Percentiles rank a stretch among this genome's conserved stretches.
Evolutionary conservation across 2,888 invertebrate genomes (phyloP).

Genomic region (Argyresthia albistria): DNA sequence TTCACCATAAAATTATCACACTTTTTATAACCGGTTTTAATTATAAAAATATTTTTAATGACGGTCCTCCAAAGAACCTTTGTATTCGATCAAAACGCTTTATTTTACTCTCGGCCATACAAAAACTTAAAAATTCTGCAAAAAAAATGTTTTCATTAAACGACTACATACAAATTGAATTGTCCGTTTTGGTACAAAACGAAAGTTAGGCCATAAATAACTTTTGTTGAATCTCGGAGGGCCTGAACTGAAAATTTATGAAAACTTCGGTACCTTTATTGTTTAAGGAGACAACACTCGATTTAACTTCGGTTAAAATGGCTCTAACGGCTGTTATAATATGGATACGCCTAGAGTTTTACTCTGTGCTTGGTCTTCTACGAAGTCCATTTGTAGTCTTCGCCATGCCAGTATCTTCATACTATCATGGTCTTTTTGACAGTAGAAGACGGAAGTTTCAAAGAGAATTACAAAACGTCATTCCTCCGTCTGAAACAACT

Average conservation of each 20-base stretch:
- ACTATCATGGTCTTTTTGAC: no score
- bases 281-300: conserved; percentile 22
- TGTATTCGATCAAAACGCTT: neutral
- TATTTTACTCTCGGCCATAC: conserved; percentile 20
- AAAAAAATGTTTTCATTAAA: conserved; percentile 15
- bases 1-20: no score
- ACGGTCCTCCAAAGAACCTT: neutral
- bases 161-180: conserved; percentile 29
- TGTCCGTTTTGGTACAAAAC: conserved; percentile 13
- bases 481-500: no score
- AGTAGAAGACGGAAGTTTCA: no score
- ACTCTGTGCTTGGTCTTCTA: neutral
- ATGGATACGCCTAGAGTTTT: neutral
- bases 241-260: conserved; percentile 20
- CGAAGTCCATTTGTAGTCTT: neutral
- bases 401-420: no score
- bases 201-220: conserved; percentile 31
- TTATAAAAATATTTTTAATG: no score
- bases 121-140: conserved; percentile 18
- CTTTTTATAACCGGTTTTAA: no score
- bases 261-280: conserved; percentile 25
- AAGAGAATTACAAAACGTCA: no score
- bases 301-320: conserved; percentile 14
- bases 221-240: conserved; percentile 17
- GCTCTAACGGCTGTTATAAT: neutral